A percentile compares a stretch with the other conserved stretches of the same genome.
These are phyloP conservation scores for Mormyrops boulengeri DNA, from an alignment of 2,797 vertebrate species.

Conservation along the genomic window DNA sequence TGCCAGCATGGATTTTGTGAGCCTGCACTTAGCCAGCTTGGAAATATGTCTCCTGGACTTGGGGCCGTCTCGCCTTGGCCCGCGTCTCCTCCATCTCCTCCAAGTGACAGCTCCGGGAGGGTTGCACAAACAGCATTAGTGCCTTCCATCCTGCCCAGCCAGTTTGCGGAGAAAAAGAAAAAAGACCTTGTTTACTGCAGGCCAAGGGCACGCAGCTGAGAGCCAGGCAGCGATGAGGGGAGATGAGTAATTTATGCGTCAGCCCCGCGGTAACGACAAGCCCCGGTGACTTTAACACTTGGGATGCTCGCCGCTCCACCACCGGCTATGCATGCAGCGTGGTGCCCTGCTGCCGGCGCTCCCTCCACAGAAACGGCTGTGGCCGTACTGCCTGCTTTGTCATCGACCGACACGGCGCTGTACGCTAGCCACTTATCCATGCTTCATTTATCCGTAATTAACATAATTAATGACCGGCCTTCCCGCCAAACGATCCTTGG, in stretches of 20 bases:
- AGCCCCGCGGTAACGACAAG: not conserved
- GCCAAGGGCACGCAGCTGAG: not conserved
- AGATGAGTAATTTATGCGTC: not conserved
- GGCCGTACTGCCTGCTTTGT: conserved; percentile 48
- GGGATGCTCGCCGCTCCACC: not conserved
- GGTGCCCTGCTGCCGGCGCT: no score
- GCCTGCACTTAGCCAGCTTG: not conserved
- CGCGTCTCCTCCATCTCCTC: not conserved
- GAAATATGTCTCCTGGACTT: no score
- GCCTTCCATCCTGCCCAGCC: not conserved
- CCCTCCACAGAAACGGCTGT: not conserved
- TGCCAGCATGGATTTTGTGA: not conserved
- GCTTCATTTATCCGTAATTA: conserved; percentile 61
- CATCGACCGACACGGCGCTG: conserved; percentile 5
- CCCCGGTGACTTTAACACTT: not conserved
- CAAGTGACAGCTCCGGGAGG: no score
- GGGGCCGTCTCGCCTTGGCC: not conserved
- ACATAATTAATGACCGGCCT: conserved; percentile 51
- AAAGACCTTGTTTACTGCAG: not conserved
- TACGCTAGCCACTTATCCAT: conserved; percentile 40
- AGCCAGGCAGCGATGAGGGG: not conserved
- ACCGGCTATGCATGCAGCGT: not conserved
- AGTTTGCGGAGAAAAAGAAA: not conserved
- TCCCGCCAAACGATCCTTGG: conserved; percentile 44
- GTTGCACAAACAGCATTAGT: not conserved